phyloP scores from a whole-genome alignment of 2,797 vertebrate genomes.

The Sebastes steindachneri region DNA sequence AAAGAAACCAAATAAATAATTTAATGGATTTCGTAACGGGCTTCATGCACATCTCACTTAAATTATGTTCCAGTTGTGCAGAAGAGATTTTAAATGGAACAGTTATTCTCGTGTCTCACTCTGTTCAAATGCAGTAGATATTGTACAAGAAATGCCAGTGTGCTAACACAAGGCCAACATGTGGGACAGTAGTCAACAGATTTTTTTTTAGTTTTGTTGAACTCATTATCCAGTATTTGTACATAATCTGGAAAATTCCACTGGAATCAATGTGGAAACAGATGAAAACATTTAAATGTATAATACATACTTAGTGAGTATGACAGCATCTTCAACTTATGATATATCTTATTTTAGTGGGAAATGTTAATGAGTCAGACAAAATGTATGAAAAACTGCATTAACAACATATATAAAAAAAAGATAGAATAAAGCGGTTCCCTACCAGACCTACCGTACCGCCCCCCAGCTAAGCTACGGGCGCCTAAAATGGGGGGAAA shows the following conservation, averaged over 20 bases:
- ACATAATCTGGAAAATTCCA: conserved; percentile 41
- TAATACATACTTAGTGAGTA: conserved; percentile 58
- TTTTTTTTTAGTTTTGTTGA: conserved; percentile 3
- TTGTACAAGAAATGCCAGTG: conserved; percentile 30
- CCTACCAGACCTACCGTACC: conserved; percentile 89
- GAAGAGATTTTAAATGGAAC: conserved; percentile 34
- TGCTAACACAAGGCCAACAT: conserved; percentile 47
- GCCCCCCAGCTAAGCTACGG: conserved; percentile 87
- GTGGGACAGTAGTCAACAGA: background rate
- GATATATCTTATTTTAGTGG: conserved; percentile 56
- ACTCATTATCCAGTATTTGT: background rate
- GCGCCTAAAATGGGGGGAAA: conserved; percentile 78
- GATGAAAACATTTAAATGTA: conserved; percentile 76
- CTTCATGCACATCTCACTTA: conserved; percentile 27
- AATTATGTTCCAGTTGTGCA: conserved; percentile 24
- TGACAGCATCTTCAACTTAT: conserved; percentile 57
- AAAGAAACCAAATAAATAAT: conserved; percentile 49
- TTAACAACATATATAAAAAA: conserved; percentile 77
- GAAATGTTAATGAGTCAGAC: conserved; percentile 72
- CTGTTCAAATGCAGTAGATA: conserved; percentile 25
- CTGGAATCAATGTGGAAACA: conserved; percentile 58
- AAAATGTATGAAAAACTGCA: conserved; percentile 76
- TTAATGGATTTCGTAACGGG: conserved; percentile 34
- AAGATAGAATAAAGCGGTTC: conserved; percentile 76
- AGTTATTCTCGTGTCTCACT: background rate